Percentiles rank a stretch among this genome's conserved stretches.
phyloP scores from a whole-genome alignment of 2,888 invertebrate genomes.

The Hydrotaea diabolus region DNA sequence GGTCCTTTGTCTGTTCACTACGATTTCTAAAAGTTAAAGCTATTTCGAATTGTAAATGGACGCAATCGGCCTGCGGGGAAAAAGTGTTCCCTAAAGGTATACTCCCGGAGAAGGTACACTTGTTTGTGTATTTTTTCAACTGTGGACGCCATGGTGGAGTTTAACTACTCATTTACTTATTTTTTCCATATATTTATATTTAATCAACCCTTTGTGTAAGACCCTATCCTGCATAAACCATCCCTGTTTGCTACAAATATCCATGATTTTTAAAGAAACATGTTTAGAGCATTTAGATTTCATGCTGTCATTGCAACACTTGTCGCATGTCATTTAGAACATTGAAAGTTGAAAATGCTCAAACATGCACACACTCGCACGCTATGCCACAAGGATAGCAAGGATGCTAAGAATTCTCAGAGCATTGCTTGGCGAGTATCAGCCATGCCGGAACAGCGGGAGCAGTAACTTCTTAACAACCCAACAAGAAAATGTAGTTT shows the following conservation, averaged over 20 bases:
- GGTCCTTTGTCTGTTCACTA: no score
- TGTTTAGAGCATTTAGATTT: constrained; percentile 24
- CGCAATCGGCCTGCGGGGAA: no score
- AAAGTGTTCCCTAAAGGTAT: no score
- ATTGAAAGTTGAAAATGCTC: background rate
- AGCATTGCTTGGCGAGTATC: background rate
- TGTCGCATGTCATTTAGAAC: constrained; percentile 32
- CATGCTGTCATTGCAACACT: constrained; percentile 20
- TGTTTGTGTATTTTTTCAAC: no score
- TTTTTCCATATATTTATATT: no score
- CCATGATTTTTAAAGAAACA: background rate
- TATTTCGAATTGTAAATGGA: no score
- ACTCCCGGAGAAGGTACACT: no score
- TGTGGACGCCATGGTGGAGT: no score
- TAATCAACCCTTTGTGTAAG: background rate
- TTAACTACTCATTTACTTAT: no score
- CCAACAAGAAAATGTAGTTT: background rate
- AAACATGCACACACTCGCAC: background rate
- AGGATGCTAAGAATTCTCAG: background rate
- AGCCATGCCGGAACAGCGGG: background rate
- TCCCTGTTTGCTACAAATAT: background rate
- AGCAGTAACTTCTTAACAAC: background rate
- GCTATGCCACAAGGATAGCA: background rate
- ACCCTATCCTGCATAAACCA: background rate
- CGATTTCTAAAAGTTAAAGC: no score